Evolutionary conservation across 2,888 invertebrate species (phyloP).

Genomic region (Drosophila anomalata): DNA sequence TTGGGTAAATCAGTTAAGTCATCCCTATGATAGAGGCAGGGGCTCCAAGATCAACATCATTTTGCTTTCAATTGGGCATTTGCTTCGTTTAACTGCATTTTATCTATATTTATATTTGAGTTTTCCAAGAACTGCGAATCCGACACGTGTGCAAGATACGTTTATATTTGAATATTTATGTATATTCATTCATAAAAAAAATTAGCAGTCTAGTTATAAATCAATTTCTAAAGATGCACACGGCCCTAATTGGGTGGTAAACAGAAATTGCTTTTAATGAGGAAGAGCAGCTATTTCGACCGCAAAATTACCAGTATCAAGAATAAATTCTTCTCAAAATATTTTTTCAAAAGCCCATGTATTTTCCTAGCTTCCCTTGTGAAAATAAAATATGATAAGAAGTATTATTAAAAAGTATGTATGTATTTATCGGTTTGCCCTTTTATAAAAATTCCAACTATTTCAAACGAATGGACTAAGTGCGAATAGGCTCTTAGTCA

Average conservation of each 20-base stretch:
- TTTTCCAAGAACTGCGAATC: background rate
- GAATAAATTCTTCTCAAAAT: too few relatives aligned
- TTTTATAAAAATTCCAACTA: too few relatives aligned
- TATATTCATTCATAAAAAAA: background rate
- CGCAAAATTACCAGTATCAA: background rate
- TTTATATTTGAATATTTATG: background rate
- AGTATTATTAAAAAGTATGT: too few relatives aligned
- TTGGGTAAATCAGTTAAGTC: too few relatives aligned
- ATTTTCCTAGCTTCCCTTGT: too few relatives aligned
- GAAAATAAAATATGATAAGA: too few relatives aligned
- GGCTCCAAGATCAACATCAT: background rate
- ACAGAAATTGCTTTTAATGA: background rate
- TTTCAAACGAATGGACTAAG: too few relatives aligned
- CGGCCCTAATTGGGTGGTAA: background rate
- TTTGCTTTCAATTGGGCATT: background rate
- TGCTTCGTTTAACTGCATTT: constrained; percentile 3
- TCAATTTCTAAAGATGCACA: background rate
- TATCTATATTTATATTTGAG: background rate
- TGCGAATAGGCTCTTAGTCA: too few relatives aligned
- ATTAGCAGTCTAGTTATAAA: background rate
- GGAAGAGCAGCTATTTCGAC: background rate
- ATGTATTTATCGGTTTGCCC: too few relatives aligned
- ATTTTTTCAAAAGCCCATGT: too few relatives aligned
- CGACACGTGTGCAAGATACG: background rate
- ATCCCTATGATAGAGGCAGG: background rate